Percentiles rank a stretch among this genome's conserved stretches.
Conservation (phyloP, 2,888 invertebrate species). For the Schizaphis graminum region DNA sequence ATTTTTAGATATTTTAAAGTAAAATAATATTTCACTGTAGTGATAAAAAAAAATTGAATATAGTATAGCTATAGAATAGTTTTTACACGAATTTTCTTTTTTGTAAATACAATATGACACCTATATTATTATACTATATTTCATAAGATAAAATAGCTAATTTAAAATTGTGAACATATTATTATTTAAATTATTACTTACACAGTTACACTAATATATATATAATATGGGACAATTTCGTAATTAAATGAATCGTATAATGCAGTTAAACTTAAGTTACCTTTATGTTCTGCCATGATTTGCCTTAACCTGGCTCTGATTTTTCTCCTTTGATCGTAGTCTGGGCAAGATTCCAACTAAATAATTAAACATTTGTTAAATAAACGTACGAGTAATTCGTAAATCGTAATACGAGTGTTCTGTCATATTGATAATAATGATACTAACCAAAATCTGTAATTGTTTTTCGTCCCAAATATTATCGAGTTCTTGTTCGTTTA, state of each 20-base stretch:
- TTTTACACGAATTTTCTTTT: conserved; percentile 48
- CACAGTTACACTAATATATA: not conserved
- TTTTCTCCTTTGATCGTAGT: conserved; percentile 88
- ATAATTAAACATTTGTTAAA: conserved; percentile 30
- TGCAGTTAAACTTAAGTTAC: conserved; percentile 72
- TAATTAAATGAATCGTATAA: not conserved
- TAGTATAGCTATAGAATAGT: not conserved
- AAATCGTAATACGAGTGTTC: no score
- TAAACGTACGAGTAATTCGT: not conserved
- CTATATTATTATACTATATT: not conserved
- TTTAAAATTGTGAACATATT: not conserved
- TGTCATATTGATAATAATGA: not conserved
- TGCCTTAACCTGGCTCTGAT: conserved; percentile 85
- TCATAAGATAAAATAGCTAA: not conserved
- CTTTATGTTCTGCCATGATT: conserved; percentile 90
- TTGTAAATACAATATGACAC: not conserved
- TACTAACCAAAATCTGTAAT: conserved; percentile 79
- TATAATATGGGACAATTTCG: not conserved
- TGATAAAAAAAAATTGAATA: not conserved
- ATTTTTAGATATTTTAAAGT: not conserved
- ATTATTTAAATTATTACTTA: not conserved
- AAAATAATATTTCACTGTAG: not conserved
- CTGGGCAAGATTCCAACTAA: conserved; percentile 86
- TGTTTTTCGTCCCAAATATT: conserved; percentile 84
- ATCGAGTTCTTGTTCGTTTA: conserved; percentile 74